A percentile compares a stretch with the other conserved stretches of the same genome.
phyloP scores from a whole-genome alignment of 2,113 vertebrate species.

The Cichladusa arquata region DNA sequence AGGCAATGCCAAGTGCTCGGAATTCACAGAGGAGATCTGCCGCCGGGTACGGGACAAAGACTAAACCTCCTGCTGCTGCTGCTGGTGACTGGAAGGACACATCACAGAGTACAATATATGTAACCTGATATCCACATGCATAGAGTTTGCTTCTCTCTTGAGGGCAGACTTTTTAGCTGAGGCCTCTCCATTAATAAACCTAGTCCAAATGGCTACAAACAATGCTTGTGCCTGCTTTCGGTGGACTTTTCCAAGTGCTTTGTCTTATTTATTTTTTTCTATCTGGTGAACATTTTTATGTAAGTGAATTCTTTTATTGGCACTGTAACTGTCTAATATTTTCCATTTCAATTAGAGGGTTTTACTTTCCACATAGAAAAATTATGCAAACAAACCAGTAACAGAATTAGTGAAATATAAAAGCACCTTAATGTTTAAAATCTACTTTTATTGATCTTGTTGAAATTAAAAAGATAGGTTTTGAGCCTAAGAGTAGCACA shows the following conservation, averaged over 20 bases:
- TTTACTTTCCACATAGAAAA: constrained; percentile 14
- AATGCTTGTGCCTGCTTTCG: constrained; percentile 49
- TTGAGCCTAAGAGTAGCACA: constrained; percentile 51
- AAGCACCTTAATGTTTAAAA: constrained; percentile 58
- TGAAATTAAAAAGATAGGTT: neutral
- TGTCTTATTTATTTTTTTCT: constrained; percentile 69
- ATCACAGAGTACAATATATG: neutral
- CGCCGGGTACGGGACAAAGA: constrained; percentile 80
- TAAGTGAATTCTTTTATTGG: constrained; percentile 37
- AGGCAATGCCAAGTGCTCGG: constrained; percentile 90
- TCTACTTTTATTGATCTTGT: constrained; percentile 49
- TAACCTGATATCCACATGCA: neutral
- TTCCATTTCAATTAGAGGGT: constrained; percentile 32
- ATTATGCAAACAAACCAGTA: constrained; percentile 53
- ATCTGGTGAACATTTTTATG: constrained; percentile 44
- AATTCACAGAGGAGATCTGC: constrained; percentile 92
- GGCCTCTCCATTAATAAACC: constrained; percentile 55
- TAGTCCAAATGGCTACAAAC: constrained; percentile 14
- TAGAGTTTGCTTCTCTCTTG: constrained; percentile 22
- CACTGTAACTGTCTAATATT: constrained; percentile 28
- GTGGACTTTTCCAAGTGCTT: constrained; percentile 64
- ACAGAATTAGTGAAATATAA: constrained; percentile 29
- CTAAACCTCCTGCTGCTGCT: neutral
- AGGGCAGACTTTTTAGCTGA: constrained; percentile 29
- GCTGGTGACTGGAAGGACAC: neutral